phyloP scores from a whole-genome alignment of 1,140 invertebrate species.

The Ctenoplectra terminalis region DNA sequence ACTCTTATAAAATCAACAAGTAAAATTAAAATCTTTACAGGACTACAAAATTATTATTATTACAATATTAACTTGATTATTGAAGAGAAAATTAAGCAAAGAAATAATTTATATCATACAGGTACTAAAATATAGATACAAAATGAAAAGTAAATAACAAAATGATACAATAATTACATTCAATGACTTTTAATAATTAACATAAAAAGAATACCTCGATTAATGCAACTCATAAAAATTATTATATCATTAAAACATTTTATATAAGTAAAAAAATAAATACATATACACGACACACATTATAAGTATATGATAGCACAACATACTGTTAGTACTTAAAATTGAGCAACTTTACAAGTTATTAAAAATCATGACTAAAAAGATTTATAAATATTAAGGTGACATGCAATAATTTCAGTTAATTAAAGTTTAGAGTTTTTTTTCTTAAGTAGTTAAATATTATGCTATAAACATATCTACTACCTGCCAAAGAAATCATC shows the following conservation, averaged over 20 bases:
- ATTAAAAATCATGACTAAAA: neutral
- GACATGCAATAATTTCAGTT: neutral
- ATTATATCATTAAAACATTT: neutral
- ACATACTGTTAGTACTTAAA: neutral
- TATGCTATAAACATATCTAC: constrained; percentile 51
- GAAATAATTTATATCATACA: neutral
- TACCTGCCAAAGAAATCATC: constrained; percentile 94
- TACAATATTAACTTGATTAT: neutral
- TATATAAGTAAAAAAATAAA: neutral
- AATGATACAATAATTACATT: neutral
- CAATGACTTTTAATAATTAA: neutral
- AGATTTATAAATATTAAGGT: constrained; percentile 10
- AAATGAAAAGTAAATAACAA: neutral
- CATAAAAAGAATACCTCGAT: neutral
- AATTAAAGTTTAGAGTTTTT: neutral
- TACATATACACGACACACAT: neutral
- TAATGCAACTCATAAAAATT: neutral
- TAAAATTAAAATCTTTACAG: neutral
- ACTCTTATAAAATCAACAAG: constrained; percentile 43
- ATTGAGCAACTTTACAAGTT: neutral
- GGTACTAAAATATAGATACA: neutral
- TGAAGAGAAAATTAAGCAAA: neutral
- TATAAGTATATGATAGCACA: neutral
- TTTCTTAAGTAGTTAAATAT: constrained; percentile 9
- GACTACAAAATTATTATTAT: neutral